These are phyloP conservation scores for Melinaea menophilus DNA, from an alignment of 2,888 invertebrate genomes.

Conservation along the genomic window DNA sequence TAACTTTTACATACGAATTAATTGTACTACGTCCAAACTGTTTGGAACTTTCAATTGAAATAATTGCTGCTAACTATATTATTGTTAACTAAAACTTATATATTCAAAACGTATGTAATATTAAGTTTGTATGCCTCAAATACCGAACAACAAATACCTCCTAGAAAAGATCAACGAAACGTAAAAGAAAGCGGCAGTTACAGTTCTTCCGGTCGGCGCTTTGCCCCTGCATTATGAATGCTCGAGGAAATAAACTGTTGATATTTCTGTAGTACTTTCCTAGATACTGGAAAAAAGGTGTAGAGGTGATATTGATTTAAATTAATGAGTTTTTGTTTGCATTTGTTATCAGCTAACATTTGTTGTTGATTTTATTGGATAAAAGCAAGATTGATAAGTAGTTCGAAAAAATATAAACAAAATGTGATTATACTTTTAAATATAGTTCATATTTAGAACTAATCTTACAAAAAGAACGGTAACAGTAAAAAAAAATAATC, in stretches of 20 bases:
- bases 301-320: background rate
- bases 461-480: no score
- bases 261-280: slow-evolving; percentile 37
- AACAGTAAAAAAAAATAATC: slow-evolving; percentile 7
- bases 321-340: no score
- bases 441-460: no score
- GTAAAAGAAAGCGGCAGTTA: slow-evolving; percentile 55
- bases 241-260: slow-evolving; percentile 44
- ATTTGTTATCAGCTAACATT: no score
- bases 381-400: no score
- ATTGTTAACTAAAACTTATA: no score
- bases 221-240: slow-evolving; percentile 50
- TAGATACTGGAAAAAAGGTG: background rate
- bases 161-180: slow-evolving; percentile 40
- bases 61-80: no score
- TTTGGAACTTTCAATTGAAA: no score
- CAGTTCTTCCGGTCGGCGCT: slow-evolving; percentile 49
- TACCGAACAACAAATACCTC: slow-evolving; percentile 33
- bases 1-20: background rate
- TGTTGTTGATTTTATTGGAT: no score
- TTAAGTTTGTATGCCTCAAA: slow-evolving; percentile 11
- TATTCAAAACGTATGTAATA: no score
- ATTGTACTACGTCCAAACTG: no score
- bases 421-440: no score
- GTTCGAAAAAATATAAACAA: background rate